Evolutionary conservation across 2,797 vertebrate species (phyloP).

Genomic region (Eurystomus glaucurus): DNA sequence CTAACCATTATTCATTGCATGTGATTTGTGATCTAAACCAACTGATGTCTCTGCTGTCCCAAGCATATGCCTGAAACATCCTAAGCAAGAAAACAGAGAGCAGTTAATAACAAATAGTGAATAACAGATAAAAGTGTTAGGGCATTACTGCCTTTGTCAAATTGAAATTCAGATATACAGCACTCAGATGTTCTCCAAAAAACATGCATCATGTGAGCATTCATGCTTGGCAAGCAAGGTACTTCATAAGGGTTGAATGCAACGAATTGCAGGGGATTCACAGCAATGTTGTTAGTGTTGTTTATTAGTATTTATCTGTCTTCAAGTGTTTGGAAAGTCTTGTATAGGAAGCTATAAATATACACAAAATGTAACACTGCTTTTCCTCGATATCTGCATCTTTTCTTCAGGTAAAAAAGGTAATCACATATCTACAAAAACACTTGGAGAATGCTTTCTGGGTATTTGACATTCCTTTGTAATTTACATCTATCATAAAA

Average conservation of each 20-base stretch:
- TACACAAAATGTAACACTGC: neutral
- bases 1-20: neutral
- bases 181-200: neutral
- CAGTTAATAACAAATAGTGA: neutral
- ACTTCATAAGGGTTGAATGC: neutral
- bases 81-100: neutral
- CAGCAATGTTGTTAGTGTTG: neutral
- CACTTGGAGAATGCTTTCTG: neutral
- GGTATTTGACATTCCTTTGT: neutral
- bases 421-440: neutral
- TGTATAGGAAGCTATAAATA: neutral
- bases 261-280: neutral
- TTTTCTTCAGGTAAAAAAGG: neutral
- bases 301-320: neutral
- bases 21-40: neutral
- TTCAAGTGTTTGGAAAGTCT: neutral
- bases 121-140: neutral
- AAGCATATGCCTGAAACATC: neutral
- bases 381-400: neutral
- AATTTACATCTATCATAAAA: constrained; percentile 12
- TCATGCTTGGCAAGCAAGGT: neutral
- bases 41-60: neutral
- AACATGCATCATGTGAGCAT: rapidly evolving
- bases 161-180: neutral
- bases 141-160: neutral